Evolutionary conservation across 2,113 vertebrate species (phyloP), one percentile per base, ranked within the genome.

Genomic region (Mellivora capensis): DNA sequence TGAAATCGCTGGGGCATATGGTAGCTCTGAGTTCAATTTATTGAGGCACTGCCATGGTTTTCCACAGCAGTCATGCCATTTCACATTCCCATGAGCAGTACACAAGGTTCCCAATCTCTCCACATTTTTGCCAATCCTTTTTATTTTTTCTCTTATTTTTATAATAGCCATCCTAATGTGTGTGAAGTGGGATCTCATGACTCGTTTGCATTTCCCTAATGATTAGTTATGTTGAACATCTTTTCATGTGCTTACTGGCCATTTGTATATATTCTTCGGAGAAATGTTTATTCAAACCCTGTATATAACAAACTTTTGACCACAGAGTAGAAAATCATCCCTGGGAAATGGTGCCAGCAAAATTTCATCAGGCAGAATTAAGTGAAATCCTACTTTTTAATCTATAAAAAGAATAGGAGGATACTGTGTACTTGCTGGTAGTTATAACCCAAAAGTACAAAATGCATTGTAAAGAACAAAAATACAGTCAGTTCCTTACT

Each of bases 161-260:
- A 67, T 39, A 39, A 64, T 18, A 84, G 52, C 39, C 47, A 64
- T 52, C 27, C 37, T 21, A 62, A 37, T 87, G 61, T 62, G 13
- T 34, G 8, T 54, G 18, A 79, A 74, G 49, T 69, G 14, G 37
- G n/a, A 84, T 15, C 14, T 79, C 64, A 49, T 85, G 37, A 84
- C 87, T 87, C 86, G 84, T 59, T 74, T 95, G 39, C 8, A 69
- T 76, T 76, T 95, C 62, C n/a, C 59, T 88, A 88, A 67, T n/a
- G 47, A 72, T 83, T n/a, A 47, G 37, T 84, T 17, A 37, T 44
- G 39, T 21, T 57, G 69, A 31, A 10, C 54, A n/a, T 83, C 44
- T 91, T 91, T 87, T 59, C 52, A 71, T 44, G 39, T 71, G 67
- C 7, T 57, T 79, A 61, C 39, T 79, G 34, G 76, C 37, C 54